These are phyloP conservation scores for Flexamia atlantica DNA, from an alignment of 2,888 invertebrate genomes.

Conservation along the genomic window DNA sequence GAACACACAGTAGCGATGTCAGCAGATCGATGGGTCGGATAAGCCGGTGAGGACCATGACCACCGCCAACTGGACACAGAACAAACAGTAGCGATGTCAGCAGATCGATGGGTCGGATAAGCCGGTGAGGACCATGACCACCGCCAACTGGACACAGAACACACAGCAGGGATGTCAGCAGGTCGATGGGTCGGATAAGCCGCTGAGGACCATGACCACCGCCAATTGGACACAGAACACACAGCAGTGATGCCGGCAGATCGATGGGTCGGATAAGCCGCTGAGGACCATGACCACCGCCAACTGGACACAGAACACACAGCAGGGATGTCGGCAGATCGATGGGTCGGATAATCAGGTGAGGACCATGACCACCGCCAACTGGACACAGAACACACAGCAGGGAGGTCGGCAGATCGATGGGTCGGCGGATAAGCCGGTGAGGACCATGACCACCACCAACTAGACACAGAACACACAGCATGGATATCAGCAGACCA, in stretches of 20 bases:
- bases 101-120: conserved; percentile 10
- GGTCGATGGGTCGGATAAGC: neutral
- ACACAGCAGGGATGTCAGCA: neutral
- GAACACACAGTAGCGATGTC: conserved; percentile 5
- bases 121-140: neutral
- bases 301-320: conserved; percentile 9
- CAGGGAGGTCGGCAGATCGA: neutral
- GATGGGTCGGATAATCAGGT: conserved; percentile 1
- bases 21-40: neutral
- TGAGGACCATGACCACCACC: conserved; percentile 8
- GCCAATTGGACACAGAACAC: conserved; percentile 6
- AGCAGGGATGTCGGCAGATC: neutral
- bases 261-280: conserved; percentile 1
- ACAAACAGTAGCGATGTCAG: neutral
- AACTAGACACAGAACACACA: too few relatives aligned
- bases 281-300: conserved; percentile 2
- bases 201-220: conserved; percentile 7
- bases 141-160: conserved; percentile 19
- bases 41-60: neutral
- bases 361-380: neutral
- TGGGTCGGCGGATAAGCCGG: neutral
- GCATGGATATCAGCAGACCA: too few relatives aligned
- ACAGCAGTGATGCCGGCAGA: neutral
- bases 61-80: conserved; percentile 6
- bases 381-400: conserved; percentile 14